Evolutionary conservation across 2,888 invertebrate genomes (phyloP).

Genomic region (Malthinus seriepunctatus): DNA sequence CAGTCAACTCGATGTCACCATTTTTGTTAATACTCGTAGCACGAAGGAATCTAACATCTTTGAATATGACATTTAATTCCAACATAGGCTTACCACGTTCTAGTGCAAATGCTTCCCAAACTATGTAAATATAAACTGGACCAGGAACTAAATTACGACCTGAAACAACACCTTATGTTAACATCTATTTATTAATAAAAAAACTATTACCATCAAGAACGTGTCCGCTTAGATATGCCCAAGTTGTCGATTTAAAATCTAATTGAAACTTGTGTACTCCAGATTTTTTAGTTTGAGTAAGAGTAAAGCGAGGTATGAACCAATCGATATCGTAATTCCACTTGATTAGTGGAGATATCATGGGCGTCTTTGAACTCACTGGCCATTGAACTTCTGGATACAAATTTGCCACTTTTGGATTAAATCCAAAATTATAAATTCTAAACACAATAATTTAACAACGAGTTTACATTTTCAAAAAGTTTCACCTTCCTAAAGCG

Average conservation of each 20-base stretch:
- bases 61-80: constrained; percentile 60
- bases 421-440: constrained; percentile 76
- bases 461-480: neutral
- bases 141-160: constrained; percentile 60
- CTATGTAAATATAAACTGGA: constrained; percentile 57
- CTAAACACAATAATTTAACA: constrained; percentile 51
- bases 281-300: constrained; percentile 68
- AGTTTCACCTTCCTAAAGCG: constrained; percentile 36
- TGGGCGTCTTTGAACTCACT: constrained; percentile 82
- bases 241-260: constrained; percentile 66
- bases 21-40: constrained; percentile 60
- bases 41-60: constrained; percentile 62
- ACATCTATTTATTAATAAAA: neutral
- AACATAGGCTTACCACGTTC: constrained; percentile 46
- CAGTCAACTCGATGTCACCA: constrained; percentile 38
- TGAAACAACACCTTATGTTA: constrained; percentile 27
- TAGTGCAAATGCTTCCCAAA: constrained; percentile 60
- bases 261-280: constrained; percentile 67
- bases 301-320: constrained; percentile 70
- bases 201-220: constrained; percentile 73
- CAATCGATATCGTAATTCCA: constrained; percentile 87
- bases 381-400: constrained; percentile 79
- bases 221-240: constrained; percentile 77
- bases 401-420: constrained; percentile 72
- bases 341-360: constrained; percentile 78